A percentile compares a stretch with the other conserved stretches of the same genome.
Conservation (phyloP, 2,888 invertebrate genomes). For the Coecobrya sp. region DNA sequence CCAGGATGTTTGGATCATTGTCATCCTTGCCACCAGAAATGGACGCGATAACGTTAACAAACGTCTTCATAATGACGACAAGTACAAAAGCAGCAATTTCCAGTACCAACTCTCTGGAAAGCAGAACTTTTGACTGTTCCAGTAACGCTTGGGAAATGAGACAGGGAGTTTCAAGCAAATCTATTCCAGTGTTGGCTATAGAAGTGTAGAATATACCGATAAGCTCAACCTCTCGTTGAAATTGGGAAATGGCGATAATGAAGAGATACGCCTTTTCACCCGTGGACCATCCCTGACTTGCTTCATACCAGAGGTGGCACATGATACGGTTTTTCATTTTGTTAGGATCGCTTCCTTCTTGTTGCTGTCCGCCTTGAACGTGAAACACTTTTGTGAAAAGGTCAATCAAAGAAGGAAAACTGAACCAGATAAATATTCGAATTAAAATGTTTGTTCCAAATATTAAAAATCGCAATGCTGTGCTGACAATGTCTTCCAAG, state of each 20-base stretch:
- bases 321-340: background rate
- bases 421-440: constrained; percentile 19
- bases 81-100: constrained; percentile 60
- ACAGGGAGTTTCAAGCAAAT: background rate
- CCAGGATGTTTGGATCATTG: background rate
- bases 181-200: background rate
- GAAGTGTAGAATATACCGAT: constrained; percentile 17
- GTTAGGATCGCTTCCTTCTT: background rate
- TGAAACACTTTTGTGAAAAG: background rate
- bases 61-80: constrained; percentile 38
- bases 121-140: constrained; percentile 53
- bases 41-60: constrained; percentile 25
- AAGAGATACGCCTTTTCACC: constrained; percentile 40
- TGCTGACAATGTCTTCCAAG: constrained; percentile 50
- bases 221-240: constrained; percentile 31
- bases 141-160: background rate
- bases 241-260: background rate
- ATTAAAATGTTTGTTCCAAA: constrained; percentile 29
- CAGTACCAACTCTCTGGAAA: constrained; percentile 24
- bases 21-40: background rate
- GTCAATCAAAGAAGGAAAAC: constrained; percentile 38
- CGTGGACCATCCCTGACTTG: constrained; percentile 10
- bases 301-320: constrained; percentile 29
- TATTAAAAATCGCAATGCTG: constrained; percentile 15
- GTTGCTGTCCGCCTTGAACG: background rate